Evolutionary conservation across 2,113 vertebrate genomes (phyloP), one percentile per base, ranked within the genome.

Genomic region (Rhadina sibilatrix): DNA sequence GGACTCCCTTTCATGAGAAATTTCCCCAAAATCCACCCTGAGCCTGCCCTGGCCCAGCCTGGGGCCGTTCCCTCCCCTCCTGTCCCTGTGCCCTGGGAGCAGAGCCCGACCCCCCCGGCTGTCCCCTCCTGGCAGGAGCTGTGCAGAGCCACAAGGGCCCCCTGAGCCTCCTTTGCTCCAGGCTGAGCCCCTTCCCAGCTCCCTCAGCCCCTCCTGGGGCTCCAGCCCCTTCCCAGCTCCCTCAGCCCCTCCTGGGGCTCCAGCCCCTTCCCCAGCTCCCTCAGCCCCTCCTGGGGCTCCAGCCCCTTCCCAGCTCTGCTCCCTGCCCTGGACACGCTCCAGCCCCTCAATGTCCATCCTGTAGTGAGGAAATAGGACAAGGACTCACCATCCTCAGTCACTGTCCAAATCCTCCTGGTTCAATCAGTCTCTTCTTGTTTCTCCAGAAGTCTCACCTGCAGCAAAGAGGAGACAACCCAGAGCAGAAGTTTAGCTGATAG

Each of bases 311-410:
- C 86, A 59, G 68, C 37, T 38, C 65, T 0, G 0, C 12, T 80
- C 57, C 16, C 40, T 87, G 1, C 50, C 5, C 50, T 80, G 31
- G 5, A 44, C 27, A 50, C 0, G 0, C 25, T 81, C 60, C 60
- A 74, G 44, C 27, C 10, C 35, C 10, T 77, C 49, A 23, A 1
- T 3, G 49, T 63, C 49, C 50, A 14, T 75, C 53, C 28, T 46
- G 28, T 10, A n/a, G 38, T 53, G 59, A 56, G 15, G 18, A 77
- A 63, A 63, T 8, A 57, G 28, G 63, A 54, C 9, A 38, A 8
- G 8, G 28, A 94, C 96, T 97, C 90, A 97, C 96, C 96, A 97
- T 97, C 76, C 93, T 97, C 90, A 71, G 90, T 31, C 40, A 60
- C 86, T 0, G 44, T 78, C 64, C 68, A 89, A 52, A 53, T n/a